These are phyloP conservation scores for Sebastolobus alascanus DNA, from an alignment of 2,797 vertebrate species.

Conservation along the genomic window DNA sequence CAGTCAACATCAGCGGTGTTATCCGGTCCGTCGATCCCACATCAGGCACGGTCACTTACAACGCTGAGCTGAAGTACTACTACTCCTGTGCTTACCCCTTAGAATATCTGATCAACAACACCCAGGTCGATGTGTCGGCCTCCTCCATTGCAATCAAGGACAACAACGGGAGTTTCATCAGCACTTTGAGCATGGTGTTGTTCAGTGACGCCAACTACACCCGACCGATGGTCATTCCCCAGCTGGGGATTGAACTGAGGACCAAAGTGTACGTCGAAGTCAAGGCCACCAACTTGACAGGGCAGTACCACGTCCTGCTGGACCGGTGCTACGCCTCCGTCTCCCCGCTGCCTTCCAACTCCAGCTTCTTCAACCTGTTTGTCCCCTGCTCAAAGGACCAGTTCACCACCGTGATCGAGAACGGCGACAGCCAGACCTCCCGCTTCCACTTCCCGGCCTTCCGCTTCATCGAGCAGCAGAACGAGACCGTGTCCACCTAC, in stretches of 20 bases:
- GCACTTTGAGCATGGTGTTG: constrained; percentile 82
- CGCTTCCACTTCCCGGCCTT: constrained; percentile 85
- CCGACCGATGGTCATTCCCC: constrained; percentile 69
- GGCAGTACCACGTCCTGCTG: constrained; percentile 83
- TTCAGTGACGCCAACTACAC: constrained; percentile 74
- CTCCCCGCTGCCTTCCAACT: constrained; percentile 73
- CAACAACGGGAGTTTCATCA: constrained; percentile 88
- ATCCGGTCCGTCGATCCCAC: constrained; percentile 52
- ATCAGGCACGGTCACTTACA: constrained; percentile 81
- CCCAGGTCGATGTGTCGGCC: constrained; percentile 81
- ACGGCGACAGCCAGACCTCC: constrained; percentile 80
- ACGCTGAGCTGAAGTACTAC: constrained; percentile 84
- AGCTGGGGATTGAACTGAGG: constrained; percentile 78
- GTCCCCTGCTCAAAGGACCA: constrained; percentile 78
- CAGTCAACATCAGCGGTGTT: constrained; percentile 83
- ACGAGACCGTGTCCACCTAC: constrained; percentile 80
- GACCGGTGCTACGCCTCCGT: constrained; percentile 87
- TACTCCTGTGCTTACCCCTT: constrained; percentile 86
- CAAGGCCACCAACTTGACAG: constrained; percentile 84
- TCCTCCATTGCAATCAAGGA: constrained; percentile 83
- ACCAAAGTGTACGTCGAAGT: constrained; percentile 83
- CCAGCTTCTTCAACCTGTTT: constrained; percentile 84
- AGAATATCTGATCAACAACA: constrained; percentile 87
- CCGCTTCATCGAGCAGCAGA: constrained; percentile 86
- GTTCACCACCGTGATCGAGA: constrained; percentile 79